Evolutionary conservation across 2,797 vertebrate species (phyloP).

Genomic region (Myoxocephalus aenaeus): DNA sequence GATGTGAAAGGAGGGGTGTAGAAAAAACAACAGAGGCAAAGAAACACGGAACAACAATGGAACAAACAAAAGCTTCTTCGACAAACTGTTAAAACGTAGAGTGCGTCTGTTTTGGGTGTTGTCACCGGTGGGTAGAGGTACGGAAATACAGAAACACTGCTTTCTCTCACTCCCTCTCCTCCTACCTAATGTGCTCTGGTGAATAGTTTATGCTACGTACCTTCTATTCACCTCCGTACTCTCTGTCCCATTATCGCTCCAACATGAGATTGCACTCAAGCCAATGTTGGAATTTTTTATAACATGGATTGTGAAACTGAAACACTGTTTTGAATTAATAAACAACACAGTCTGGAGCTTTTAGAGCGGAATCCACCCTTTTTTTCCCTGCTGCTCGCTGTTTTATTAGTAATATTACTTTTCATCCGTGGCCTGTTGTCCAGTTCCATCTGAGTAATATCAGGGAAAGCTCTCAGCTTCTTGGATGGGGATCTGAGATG

Average conservation of each 20-base stretch:
- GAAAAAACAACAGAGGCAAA: conserved; percentile 44
- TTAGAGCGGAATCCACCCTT: conserved; percentile 74
- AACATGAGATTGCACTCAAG: conserved; percentile 88
- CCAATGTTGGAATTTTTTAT: conserved; percentile 87
- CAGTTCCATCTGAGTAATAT: conserved; percentile 69
- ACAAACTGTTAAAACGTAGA: conserved; percentile 81
- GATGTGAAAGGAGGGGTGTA: conserved; percentile 64
- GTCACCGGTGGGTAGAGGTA: conserved; percentile 71
- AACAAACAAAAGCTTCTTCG: conserved; percentile 84
- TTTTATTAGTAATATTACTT: conserved; percentile 84
- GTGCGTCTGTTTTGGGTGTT: conserved; percentile 76
- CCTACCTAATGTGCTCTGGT: conserved; percentile 73
- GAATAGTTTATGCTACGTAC: conserved; percentile 83
- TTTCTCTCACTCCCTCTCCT: conserved; percentile 63
- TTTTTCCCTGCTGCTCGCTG: conserved; percentile 48
- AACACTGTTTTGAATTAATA: conserved; percentile 89
- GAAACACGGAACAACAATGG: conserved; percentile 73
- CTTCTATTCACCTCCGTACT: conserved; percentile 73
- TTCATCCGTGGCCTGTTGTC: conserved; percentile 69
- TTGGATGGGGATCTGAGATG: conserved; percentile 55
- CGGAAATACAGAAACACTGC: conserved; percentile 70
- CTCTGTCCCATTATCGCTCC: conserved; percentile 80
- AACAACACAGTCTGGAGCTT: conserved; percentile 83
- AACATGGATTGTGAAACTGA: conserved; percentile 85
- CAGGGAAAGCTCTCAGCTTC: conserved; percentile 79